phyloP scores from a whole-genome alignment of 2,888 invertebrate genomes.

The Callyntrura guangdongensis region DNA sequence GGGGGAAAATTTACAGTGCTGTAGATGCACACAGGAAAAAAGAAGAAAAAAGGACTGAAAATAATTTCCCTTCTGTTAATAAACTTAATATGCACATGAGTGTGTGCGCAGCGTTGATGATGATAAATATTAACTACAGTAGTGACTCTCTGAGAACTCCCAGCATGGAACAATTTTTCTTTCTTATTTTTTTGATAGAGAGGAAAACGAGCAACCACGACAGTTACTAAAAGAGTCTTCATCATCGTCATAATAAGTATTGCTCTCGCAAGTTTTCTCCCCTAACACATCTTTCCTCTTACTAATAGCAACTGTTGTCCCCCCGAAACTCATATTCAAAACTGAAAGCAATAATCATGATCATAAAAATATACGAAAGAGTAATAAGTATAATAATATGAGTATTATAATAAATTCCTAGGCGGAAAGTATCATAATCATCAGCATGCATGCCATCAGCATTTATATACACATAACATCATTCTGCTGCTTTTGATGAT shows the following conservation, averaged over 20 bases:
- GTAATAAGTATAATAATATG: not conserved
- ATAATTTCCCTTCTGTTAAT: slow-evolving; percentile 30
- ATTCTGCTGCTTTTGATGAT: not conserved
- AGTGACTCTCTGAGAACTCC: slow-evolving; percentile 63
- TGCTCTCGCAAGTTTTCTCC: not conserved
- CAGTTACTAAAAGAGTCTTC: slow-evolving; percentile 29
- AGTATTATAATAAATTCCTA: slow-evolving; percentile 31
- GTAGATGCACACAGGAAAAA: not conserved
- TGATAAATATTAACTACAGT: slow-evolving; percentile 59
- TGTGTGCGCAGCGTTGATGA: slow-evolving; percentile 47
- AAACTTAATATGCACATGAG: slow-evolving; percentile 52
- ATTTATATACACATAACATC: slow-evolving; percentile 26
- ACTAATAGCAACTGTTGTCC: not conserved
- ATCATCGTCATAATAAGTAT: slow-evolving; percentile 31
- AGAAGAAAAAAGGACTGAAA: slow-evolving; percentile 42
- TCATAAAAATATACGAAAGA: slow-evolving; percentile 40
- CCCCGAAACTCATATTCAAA: not conserved
- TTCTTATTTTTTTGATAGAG: slow-evolving; percentile 12
- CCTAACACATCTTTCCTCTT: not conserved
- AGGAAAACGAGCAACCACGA: slow-evolving; percentile 30
- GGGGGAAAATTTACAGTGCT: too few relatives aligned
- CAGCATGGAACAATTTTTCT: slow-evolving; percentile 70
- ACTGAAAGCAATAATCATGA: slow-evolving; percentile 45
- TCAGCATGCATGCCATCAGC: slow-evolving; percentile 59
- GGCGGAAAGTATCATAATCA: slow-evolving; percentile 45